Evolutionary conservation across 2,888 invertebrate genomes (phyloP).

Genomic region (Heliconius ismenius): DNA sequence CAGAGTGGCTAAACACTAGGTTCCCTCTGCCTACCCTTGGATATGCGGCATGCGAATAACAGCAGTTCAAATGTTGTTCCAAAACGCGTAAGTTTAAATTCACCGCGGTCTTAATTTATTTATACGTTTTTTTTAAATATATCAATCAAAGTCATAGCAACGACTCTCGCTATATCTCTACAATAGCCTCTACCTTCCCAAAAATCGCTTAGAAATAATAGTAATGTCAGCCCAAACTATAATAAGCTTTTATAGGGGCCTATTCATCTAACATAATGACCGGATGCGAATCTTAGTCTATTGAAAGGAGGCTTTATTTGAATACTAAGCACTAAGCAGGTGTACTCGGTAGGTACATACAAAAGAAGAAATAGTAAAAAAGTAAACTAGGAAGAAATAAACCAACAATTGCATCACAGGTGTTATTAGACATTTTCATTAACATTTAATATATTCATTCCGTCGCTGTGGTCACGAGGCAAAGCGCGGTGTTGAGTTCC

Average conservation of each 20-base stretch:
- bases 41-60: too few species aligned
- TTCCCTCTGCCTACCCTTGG: too few species aligned
- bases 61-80: too few species aligned
- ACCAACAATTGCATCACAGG: neutral
- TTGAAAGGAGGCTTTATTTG: conserved; percentile 13
- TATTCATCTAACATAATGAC: conserved; percentile 17
- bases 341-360: neutral
- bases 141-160: neutral
- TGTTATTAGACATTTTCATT: too few species aligned
- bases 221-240: conserved; percentile 4
- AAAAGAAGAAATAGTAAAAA: conserved; percentile 6
- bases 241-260: conserved; percentile 2
- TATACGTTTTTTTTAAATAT: too few species aligned
- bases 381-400: neutral
- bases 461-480: too few species aligned
- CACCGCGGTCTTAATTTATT: too few species aligned
- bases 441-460: too few species aligned
- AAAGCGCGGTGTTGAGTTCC: too few species aligned
- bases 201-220: neutral
- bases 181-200: neutral
- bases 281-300: conserved; percentile 6
- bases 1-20: neutral
- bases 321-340: conserved; percentile 16
- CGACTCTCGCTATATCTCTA: neutral
- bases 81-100: too few species aligned